Evolutionary conservation across 2,888 invertebrate species (phyloP), one percentile per base, ranked within the genome.

Genomic region (Cryptus viduatorius): DNA sequence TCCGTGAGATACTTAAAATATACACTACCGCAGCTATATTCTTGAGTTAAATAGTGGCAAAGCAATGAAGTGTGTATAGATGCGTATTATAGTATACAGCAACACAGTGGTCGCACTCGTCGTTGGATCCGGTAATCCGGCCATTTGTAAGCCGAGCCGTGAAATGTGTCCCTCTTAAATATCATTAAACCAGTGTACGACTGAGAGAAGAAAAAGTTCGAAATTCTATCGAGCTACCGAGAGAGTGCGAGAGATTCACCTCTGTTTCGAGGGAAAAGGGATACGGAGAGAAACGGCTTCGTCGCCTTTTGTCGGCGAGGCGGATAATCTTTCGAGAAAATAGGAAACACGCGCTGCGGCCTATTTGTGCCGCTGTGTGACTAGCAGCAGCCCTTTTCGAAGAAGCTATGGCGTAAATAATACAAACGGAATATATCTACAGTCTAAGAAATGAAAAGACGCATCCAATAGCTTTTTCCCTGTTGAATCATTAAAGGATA

Each of bases 151-250:
- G 89, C 87, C 89, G 84, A 88, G 86, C 89, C 87, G 88, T 89
- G 89, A 91, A 91, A 90, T 89, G 87, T 87, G 89, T 90, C 86
- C 90, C 87, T 88, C 89, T 91, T 90, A 92, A 92, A 92, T 90
- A 89, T 90, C 90, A 91, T 90, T 91, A 91, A 37, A 88, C 88
- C 88, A 86, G 83, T 87, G 64, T 79, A 79, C 69, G 61, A n/a
- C 24, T 31, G 61, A n/a, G 31, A 61, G 61, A 37, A 61, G 61
- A 37, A 76, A 31, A 48, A 61, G 42, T 2, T 64, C 50, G 64
- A 31, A 50, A n/a, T 24, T 37, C 50, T 61, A 4, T 61, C 61
- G 29, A 14, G 37, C 69, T 61, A 44, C 19, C 56, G 46, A 19
- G 53, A n/a, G 29, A 56, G 12, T 42, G 12, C 29, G 78, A 56